Base-by-base conservation (phyloP, 2,888 invertebrate genomes). In the Sarcophaga rosellei region DNA sequence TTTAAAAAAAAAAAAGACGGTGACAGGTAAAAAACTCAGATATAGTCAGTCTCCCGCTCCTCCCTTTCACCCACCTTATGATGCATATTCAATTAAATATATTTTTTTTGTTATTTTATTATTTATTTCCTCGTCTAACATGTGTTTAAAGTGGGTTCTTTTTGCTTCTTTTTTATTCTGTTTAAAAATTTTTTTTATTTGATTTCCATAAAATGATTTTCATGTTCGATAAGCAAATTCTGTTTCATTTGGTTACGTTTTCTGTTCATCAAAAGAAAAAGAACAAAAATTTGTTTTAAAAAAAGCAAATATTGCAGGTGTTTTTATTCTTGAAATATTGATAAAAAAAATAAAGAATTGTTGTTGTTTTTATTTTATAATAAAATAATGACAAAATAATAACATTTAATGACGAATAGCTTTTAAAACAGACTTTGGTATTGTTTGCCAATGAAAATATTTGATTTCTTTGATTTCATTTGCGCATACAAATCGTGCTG, bases 171-270 rank as follows among this genome's bases (percentile, higher is more conserved):
- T 53, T 12, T 53, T 53, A n/a, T 53, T 12, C 53, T 17, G 10
- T 62, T 73, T 21, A 73, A 73, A 65, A 61, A 61, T n/a, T 45
- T 59, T 72, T 72, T 59, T 72, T 72, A 72, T 72, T 61, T 73
- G 73, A 73, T 73, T 73, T 45, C 61, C 62, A 73, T 73, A 73
- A 45, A 73, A 61, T 62, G 73, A 73, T 73, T 73, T 45, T 62
- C 73, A 74, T 63, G 63, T 74, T 63, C 23, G 74, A 74, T 62
- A 74, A 74, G 62, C 73, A 62, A 73, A 61, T 62, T 73, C 5
- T 63, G 44, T 35, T 66, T 72, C 12, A 72, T 17, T n/a, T 69
- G 12, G 15, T 66, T 35, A 35, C 15, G 53, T 35, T 47, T 45
- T 47, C 1, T 47, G 1, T 53, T 61, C 17, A 17, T 53, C 3